A percentile compares a stretch with the other conserved stretches of the same genome.
These are phyloP conservation scores for Drosophila pectinifera DNA, from an alignment of 1,140 invertebrate genomes.

Conservation along the genomic window DNA sequence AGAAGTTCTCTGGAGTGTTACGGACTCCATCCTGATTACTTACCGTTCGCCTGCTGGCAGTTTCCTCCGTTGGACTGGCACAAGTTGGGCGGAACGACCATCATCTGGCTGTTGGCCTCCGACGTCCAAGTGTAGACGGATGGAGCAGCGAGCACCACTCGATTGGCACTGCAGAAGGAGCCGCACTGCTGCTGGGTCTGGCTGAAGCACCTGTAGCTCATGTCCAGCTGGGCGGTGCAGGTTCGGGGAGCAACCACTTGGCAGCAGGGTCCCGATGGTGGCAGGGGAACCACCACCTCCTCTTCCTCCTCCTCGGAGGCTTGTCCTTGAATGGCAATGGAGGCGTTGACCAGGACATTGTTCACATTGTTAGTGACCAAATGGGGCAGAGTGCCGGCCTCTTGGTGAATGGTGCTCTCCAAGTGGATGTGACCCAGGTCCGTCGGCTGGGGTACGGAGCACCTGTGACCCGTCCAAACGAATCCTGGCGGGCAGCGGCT, in stretches of 20 bases:
- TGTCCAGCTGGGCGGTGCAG: slow-evolving; percentile 27
- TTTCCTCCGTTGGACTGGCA: slow-evolving; percentile 31
- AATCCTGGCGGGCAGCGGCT: slow-evolving; percentile 57
- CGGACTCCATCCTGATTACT: neutral
- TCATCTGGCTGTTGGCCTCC: slow-evolving; percentile 31
- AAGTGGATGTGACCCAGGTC: slow-evolving; percentile 47
- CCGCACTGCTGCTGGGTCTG: slow-evolving; percentile 52
- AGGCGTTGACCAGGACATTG: slow-evolving; percentile 62
- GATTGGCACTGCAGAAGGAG: slow-evolving; percentile 52
- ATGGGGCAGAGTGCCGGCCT: slow-evolving; percentile 10
- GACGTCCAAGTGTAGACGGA: slow-evolving; percentile 39
- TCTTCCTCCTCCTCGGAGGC: slow-evolving; percentile 39
- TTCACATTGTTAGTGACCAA: slow-evolving; percentile 57
- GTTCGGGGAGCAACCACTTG: slow-evolving; percentile 60
- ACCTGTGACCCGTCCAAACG: slow-evolving; percentile 60
- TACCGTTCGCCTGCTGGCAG: slow-evolving; percentile 38
- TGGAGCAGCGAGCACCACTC: slow-evolving; percentile 48
- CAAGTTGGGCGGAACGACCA: slow-evolving; percentile 58
- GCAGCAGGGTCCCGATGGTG: slow-evolving; percentile 40
- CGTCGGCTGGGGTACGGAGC: slow-evolving; percentile 29
- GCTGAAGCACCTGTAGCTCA: slow-evolving; percentile 62
- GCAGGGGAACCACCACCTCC: neutral
- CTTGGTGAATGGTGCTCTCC: slow-evolving; percentile 26
- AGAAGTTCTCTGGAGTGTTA: neutral
- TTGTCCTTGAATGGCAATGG: slow-evolving; percentile 34